Evolutionary conservation across 2,797 vertebrate species (phyloP), one percentile per base, ranked within the genome.

Genomic region (Moxostoma hubbsi): DNA sequence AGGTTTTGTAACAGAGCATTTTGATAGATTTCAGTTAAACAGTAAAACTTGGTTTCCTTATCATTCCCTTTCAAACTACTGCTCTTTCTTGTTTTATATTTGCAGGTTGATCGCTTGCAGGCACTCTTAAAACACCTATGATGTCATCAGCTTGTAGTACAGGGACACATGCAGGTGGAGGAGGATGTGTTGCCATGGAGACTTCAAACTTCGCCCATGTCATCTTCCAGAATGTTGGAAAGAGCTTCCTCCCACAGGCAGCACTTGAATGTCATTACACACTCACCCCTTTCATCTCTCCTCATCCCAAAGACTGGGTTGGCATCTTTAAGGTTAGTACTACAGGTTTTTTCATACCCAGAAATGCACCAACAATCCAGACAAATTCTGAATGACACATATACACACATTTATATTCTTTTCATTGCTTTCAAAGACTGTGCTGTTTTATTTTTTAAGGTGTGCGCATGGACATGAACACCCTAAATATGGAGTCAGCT

Each of bases 151-250:
- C 96, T 92, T 95, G 96, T 94, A 95, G 98, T 90, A 91, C 92
- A 83, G 92, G 94, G 81, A 92, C 93, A 0, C 93, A 95, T 68
- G 93, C 94, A 65, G 90, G 90, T 84, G 95, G 87, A 84, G 82
- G 94, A 47, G 86, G 92, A 79, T 93, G 87, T 76, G 7, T 93
- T 70, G 75, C 90, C 83, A 94, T 96, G 92, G 97, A 98, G 90
- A 96, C 94, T 0, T 98, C 97, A 81, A 99, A 98, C 92, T 99
- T 98, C 87, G 97, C 98, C 53, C 98, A 99, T 50, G 98, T 99
- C 85, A 98, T 99, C 93, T 99, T 99, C 93, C 97, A 99, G 91
- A 97, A 98, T 88, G 98, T 99, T 59, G 96, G 95, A 0, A 98
- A 98, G 90, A 98, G 97, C 90, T 99, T 98, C 10, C 95, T 96